phyloP scores from a whole-genome alignment of 2,797 vertebrate genomes.

The Amblyopsis hoosieri region DNA sequence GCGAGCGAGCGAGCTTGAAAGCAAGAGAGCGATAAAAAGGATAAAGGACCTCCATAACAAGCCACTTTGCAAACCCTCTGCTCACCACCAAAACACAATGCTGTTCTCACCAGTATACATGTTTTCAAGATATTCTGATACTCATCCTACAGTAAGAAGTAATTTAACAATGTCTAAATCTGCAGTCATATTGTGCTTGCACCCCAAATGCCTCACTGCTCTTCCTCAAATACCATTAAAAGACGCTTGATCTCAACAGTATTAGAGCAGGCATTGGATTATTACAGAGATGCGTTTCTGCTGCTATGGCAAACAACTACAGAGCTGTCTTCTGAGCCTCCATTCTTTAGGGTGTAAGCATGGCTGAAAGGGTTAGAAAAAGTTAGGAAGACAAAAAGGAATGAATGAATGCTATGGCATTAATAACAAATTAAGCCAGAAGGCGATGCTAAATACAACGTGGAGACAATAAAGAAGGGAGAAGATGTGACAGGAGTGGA shows the following conservation, averaged over 20 bases:
- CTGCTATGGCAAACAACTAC: slow-evolving; percentile 44
- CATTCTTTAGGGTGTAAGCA: slow-evolving; percentile 26
- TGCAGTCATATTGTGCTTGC: slow-evolving; percentile 40
- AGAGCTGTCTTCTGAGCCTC: slow-evolving; percentile 41
- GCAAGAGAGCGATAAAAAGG: background rate
- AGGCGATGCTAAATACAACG: background rate
- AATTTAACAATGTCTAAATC: slow-evolving; percentile 52
- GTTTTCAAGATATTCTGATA: slow-evolving; percentile 33
- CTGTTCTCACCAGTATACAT: slow-evolving; percentile 34
- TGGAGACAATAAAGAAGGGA: background rate
- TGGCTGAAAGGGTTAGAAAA: slow-evolving; percentile 21
- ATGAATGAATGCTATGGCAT: background rate
- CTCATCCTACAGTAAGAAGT: slow-evolving; percentile 40
- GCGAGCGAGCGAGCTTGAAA: background rate
- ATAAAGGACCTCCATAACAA: slow-evolving; percentile 48
- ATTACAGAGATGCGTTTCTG: slow-evolving; percentile 40
- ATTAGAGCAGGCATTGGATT: slow-evolving; percentile 33
- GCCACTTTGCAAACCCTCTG: slow-evolving; percentile 56
- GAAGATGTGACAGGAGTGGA: background rate
- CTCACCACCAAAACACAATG: slow-evolving; percentile 40
- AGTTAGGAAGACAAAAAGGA: slow-evolving; percentile 8
- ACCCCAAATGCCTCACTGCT: slow-evolving; percentile 39
- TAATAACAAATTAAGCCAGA: no score
- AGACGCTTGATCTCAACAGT: slow-evolving; percentile 35
- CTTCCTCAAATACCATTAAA: slow-evolving; percentile 32